phyloP scores from a whole-genome alignment of 2,113 vertebrate species.

The Ardeotis arabs region DNA sequence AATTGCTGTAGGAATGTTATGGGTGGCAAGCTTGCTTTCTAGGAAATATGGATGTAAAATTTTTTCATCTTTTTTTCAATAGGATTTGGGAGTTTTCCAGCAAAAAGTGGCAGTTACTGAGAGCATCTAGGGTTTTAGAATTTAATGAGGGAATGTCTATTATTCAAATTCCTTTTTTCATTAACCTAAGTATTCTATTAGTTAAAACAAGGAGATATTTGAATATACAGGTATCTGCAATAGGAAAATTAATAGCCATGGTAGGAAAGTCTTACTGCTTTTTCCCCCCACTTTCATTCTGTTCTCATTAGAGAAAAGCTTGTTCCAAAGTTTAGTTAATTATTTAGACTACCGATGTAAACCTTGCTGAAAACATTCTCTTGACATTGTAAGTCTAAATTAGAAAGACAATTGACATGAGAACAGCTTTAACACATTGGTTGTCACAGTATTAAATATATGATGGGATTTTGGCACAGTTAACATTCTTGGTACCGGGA shows the following conservation, averaged over 20 bases:
- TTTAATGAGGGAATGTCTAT: conserved; percentile 63
- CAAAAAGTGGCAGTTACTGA: not conserved
- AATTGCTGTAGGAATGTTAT: not conserved
- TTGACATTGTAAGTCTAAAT: not conserved
- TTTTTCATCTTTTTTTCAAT: not conserved
- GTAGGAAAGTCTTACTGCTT: not conserved
- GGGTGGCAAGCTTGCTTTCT: not conserved
- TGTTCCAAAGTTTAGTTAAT: not conserved
- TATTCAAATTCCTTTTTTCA: conserved; percentile 66
- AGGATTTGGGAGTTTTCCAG: not conserved
- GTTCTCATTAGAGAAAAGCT: not conserved
- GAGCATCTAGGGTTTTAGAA: conserved; percentile 7
- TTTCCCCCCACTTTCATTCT: not conserved
- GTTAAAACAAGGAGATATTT: conserved; percentile 17
- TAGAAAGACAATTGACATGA: not conserved
- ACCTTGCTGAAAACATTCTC: not conserved
- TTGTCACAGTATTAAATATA: not conserved
- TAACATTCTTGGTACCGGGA: not conserved
- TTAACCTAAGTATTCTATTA: conserved; percentile 73
- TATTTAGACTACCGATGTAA: not conserved
- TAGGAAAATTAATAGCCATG: not conserved
- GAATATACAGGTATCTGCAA: not conserved
- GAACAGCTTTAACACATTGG: not conserved
- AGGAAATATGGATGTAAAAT: not conserved
- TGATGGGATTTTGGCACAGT: not conserved